These are phyloP conservation scores for Semnopithecus entellus DNA, from an alignment of 2,113 vertebrate genomes.

Conservation along the genomic window DNA sequence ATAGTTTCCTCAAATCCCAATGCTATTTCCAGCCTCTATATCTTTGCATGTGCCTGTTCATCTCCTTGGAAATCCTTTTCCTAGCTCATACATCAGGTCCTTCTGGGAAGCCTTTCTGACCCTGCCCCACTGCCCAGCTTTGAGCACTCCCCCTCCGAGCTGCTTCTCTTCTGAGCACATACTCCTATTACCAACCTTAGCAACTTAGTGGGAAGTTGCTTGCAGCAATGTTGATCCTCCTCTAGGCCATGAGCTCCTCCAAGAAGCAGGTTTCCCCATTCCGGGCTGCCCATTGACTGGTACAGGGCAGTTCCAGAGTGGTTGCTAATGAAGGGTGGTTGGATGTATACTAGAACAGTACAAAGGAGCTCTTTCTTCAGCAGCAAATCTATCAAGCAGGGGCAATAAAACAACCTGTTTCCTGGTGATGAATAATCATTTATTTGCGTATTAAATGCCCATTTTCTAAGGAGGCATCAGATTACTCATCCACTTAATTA, in stretches of 20 bases:
- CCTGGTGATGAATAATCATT: not conserved
- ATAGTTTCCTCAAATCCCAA: rapidly evolving
- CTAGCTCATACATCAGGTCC: not conserved
- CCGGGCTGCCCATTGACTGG: not conserved
- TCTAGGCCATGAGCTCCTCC: too few relatives aligned
- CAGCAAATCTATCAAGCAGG: not conserved
- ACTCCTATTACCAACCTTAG: too few relatives aligned
- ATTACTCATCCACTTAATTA: slow-evolving; percentile 36
- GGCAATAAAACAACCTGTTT: not conserved
- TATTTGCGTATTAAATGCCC: not conserved
- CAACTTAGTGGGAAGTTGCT: too few relatives aligned
- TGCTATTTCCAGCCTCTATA: not conserved
- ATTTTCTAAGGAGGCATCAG: not conserved
- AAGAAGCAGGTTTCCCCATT: not conserved
- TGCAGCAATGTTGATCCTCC: not conserved
- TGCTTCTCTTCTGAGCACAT: too few relatives aligned
- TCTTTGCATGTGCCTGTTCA: not conserved
- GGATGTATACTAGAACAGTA: too few relatives aligned
- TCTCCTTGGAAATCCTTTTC: not conserved
- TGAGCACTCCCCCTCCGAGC: not conserved
- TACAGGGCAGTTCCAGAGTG: not conserved
- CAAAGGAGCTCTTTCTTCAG: not conserved
- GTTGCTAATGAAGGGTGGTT: rapidly evolving
- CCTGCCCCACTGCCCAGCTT: not conserved
- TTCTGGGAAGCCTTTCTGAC: not conserved